These are phyloP conservation scores for Heteromormyrus szaboi DNA, from an alignment of 2,797 vertebrate genomes.

Conservation along the genomic window DNA sequence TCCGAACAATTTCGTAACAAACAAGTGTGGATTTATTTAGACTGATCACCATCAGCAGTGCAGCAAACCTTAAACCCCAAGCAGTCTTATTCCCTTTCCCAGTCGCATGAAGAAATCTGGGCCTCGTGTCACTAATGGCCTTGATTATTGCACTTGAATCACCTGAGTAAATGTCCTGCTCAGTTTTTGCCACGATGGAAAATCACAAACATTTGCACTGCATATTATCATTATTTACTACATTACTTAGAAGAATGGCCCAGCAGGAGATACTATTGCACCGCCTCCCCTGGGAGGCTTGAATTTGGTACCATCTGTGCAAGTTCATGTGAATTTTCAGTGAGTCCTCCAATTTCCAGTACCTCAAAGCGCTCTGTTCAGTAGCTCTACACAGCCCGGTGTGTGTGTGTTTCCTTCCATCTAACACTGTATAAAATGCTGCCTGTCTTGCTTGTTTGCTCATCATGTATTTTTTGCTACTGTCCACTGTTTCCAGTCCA, in stretches of 20 bases:
- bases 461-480: not conserved
- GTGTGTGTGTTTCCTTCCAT: not conserved
- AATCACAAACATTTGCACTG: not conserved
- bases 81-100: not conserved
- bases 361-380: not conserved
- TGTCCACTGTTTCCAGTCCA: not conserved
- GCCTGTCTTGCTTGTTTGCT: not conserved
- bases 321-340: not conserved
- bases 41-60: not conserved
- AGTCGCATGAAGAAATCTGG: not conserved
- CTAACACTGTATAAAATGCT: not conserved
- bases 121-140: not conserved
- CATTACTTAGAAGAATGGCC: not conserved
- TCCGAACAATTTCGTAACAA: not conserved
- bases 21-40: slow-evolving; percentile 8
- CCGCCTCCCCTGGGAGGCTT: not conserved
- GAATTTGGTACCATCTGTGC: not conserved
- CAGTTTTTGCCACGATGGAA: not conserved
- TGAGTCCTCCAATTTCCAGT: not conserved
- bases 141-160: not conserved
- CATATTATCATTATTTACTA: not conserved
- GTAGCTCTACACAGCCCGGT: not conserved
- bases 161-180: not conserved
- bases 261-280: not conserved
- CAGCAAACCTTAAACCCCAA: not conserved